Evolutionary conservation across 1,140 invertebrate genomes (phyloP), one percentile per base, ranked within the genome.

Genomic region (Hypothenemus hampei): DNA sequence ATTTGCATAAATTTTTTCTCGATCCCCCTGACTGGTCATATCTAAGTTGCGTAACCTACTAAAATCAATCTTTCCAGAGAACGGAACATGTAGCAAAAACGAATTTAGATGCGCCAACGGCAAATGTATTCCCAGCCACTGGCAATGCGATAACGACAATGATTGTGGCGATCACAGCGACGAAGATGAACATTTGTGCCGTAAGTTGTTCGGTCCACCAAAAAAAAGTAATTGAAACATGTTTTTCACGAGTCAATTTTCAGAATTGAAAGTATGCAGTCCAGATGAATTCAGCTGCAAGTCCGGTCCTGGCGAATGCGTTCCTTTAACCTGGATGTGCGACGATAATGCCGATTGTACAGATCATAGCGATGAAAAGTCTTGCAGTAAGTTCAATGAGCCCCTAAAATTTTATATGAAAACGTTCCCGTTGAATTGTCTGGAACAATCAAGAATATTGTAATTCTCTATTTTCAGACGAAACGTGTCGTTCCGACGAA

Each of bases 311-410:
- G 87, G 87, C 37, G 86, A 91, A 74, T 95, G 91, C 72, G 86
- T 95, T 53, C 87, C 90, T 45, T 78, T 91, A 61, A 86, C 86
- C 26, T 95, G 91, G 91, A 89, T 92, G 78, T 96, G 93, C 72
- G 91, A 95, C 73, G 84, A 85, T 68, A 86, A 84, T 69, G 71
- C 78, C 22, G 92, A 95, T 77, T 95, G 93, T 77, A 80, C 81
- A 46, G 90, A 93, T 73, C 87, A 83, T 61, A 91, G 89, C 59
- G 93, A 96, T 74, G 89, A 93, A 72, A 69, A 77, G 41, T 70
- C 82, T 63, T 93, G 90, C 83, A 91, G 90, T 92, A 90, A 90
- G 88, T 74, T 62, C n/a, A n/a, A n/a, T n/a, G n/a, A n/a, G n/a
- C n/a, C n/a, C n/a, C n/a, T n/a, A n/a, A n/a, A n/a, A n/a, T n/a